Percentiles rank a stretch among this genome's conserved stretches.
phyloP scores from a whole-genome alignment of 23 tunicate genomes.

The Styela clava region DNA sequence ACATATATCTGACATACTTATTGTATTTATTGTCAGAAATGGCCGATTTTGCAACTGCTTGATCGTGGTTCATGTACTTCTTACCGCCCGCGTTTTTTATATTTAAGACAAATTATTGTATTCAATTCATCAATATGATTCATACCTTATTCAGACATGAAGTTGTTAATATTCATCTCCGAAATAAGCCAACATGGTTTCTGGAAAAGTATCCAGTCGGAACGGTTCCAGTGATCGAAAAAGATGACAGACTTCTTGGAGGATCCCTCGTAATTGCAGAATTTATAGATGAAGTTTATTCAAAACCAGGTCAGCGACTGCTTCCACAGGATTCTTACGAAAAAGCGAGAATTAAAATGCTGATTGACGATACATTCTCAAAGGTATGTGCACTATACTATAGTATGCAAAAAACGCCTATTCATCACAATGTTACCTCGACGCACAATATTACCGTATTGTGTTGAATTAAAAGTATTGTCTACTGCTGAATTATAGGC shows the following conservation, averaged over 20 bases:
- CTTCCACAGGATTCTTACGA: constrained; percentile 48
- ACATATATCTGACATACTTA: background rate
- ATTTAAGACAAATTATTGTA: too few relatives aligned
- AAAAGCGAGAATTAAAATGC: constrained; percentile 41
- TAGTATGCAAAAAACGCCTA: too few relatives aligned
- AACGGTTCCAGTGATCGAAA: constrained; percentile 73
- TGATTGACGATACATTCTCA: constrained; percentile 32
- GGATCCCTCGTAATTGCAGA: constrained; percentile 69
- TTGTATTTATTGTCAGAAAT: too few relatives aligned
- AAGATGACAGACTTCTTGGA: constrained; percentile 51
- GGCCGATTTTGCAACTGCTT: too few relatives aligned
- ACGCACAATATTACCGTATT: too few relatives aligned
- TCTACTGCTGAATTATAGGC: too few relatives aligned
- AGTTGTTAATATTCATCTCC: constrained; percentile 62
- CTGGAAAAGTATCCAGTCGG: constrained; percentile 66
- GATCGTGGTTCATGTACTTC: too few relatives aligned
- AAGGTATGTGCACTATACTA: too few relatives aligned
- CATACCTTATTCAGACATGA: constrained; percentile 63
- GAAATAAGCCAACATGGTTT: constrained; percentile 76
- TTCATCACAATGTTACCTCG: too few relatives aligned
- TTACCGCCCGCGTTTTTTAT: too few relatives aligned
- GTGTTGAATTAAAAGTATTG: too few relatives aligned
- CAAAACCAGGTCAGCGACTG: constrained; percentile 35
- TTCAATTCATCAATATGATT: too few relatives aligned
- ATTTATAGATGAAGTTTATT: constrained; percentile 58